Evolutionary conservation across 2,888 invertebrate species (phyloP).

Genomic region (Caenorhabditis sp.): DNA sequence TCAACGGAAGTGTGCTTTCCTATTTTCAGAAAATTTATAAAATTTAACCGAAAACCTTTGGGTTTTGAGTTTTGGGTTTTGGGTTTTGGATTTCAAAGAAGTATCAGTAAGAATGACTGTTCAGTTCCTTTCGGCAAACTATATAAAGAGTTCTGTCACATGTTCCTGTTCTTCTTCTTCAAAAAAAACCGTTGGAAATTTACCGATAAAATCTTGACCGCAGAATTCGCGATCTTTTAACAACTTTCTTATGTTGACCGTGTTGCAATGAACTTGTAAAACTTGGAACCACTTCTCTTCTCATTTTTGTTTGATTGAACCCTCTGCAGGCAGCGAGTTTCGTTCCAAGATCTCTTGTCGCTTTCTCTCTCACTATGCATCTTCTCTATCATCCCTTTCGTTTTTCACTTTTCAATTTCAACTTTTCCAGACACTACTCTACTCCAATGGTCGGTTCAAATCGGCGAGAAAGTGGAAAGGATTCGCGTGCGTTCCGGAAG

Average conservation of each 20-base stretch:
- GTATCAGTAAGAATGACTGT: no score
- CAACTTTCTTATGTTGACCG: no score
- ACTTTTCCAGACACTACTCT: slow-evolving; percentile 30
- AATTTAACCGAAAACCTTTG: no score
- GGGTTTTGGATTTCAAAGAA: no score
- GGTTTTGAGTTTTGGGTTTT: no score
- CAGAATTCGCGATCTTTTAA: no score
- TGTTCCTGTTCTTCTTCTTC: no score
- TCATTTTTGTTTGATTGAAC: not conserved
- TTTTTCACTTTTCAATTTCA: slow-evolving; percentile 8
- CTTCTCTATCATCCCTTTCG: not conserved
- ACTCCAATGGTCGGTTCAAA: slow-evolving; percentile 18
- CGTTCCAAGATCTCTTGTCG: not conserved
- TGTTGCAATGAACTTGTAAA: not conserved
- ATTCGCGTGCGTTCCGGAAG: slow-evolving; percentile 27
- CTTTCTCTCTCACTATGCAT: slow-evolving; percentile 1
- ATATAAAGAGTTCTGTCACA: no score
- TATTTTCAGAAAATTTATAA: no score
- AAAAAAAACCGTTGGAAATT: no score
- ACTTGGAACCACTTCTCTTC: not conserved
- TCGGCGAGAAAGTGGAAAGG: not conserved
- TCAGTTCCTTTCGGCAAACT: no score
- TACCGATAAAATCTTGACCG: not conserved
- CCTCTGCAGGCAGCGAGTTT: not conserved
- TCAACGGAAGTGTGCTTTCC: no score